Conservation (phyloP, 2,113 vertebrate species). For the Apeltes quadracus region DNA sequence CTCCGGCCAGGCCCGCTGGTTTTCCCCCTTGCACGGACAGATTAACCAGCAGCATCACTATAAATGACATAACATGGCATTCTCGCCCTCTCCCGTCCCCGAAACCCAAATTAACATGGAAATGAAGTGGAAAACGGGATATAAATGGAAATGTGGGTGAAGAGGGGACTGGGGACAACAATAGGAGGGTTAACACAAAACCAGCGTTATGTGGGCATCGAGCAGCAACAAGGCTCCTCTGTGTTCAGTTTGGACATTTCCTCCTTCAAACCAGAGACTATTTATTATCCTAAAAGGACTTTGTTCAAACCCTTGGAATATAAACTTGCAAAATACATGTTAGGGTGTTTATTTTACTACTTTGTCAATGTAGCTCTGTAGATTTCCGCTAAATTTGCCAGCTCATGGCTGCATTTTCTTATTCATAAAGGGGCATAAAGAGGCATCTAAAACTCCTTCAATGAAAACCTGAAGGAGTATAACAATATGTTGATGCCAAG, state of each 20-base stretch:
- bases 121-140: slow-evolving; percentile 76
- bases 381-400: background rate
- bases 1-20: slow-evolving; percentile 35
- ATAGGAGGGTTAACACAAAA: slow-evolving; percentile 75
- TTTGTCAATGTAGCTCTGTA: background rate
- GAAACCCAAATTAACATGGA: slow-evolving; percentile 73
- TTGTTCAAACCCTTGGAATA: background rate
- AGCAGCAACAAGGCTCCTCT: slow-evolving; percentile 75
- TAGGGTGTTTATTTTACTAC: background rate
- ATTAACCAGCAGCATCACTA: slow-evolving; percentile 75
- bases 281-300: too few species aligned
- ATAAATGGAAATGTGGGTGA: slow-evolving; percentile 77
- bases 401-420: too few species aligned
- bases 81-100: slow-evolving; percentile 1
- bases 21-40: slow-evolving; percentile 54
- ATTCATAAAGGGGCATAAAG: too few species aligned
- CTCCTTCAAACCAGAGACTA: too few species aligned
- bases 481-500: too few species aligned
- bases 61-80: slow-evolving; percentile 73
- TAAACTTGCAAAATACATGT: background rate
- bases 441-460: too few species aligned
- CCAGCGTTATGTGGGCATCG: slow-evolving; percentile 50
- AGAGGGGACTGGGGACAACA: slow-evolving; percentile 64
- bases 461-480: too few species aligned
- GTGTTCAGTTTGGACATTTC: slow-evolving; percentile 38